Conservation (phyloP, 2,113 vertebrate species). For the Dascyllus trimaculatus region DNA sequence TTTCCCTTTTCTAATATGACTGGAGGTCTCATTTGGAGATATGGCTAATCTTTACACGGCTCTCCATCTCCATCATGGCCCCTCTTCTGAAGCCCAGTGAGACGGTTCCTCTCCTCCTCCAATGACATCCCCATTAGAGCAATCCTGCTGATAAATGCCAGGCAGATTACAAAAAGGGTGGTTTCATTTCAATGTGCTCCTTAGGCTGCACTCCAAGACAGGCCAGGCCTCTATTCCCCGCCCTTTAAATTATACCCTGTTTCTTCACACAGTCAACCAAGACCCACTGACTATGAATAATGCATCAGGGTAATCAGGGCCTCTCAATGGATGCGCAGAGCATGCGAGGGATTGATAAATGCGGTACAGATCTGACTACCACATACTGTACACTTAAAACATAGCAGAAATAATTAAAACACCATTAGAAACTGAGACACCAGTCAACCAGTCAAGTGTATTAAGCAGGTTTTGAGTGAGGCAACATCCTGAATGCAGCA, state of each 20-base stretch:
- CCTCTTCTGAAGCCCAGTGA: conserved; percentile 69
- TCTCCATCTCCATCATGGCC: conserved; percentile 79
- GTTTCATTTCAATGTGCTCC: conserved; percentile 75
- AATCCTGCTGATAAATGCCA: conserved; percentile 83
- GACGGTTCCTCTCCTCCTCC: conserved; percentile 61
- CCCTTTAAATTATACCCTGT: conserved; percentile 78
- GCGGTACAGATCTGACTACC: conserved; percentile 30
- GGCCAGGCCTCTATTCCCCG: conserved; percentile 59
- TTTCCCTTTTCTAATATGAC: conserved; percentile 73
- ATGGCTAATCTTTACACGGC: conserved; percentile 77
- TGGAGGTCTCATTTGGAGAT: conserved; percentile 78
- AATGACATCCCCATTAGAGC: conserved; percentile 83
- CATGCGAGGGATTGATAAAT: conserved; percentile 71
- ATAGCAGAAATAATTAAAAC: conserved; percentile 31
- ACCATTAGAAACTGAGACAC: conserved; percentile 7
- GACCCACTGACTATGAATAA: conserved; percentile 74
- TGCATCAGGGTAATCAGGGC: conserved; percentile 77
- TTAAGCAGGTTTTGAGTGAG: conserved; percentile 15
- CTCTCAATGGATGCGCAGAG: conserved; percentile 60
- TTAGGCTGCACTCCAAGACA: conserved; percentile 71
- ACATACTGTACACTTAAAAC: conserved; percentile 39
- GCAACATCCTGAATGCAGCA: conserved; percentile 21
- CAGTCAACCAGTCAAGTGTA: background rate
- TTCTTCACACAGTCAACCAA: conserved; percentile 72
- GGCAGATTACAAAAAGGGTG: conserved; percentile 79